Evolutionary conservation across 2,797 vertebrate genomes (phyloP).

Genomic region (Scleropages formosus): DNA sequence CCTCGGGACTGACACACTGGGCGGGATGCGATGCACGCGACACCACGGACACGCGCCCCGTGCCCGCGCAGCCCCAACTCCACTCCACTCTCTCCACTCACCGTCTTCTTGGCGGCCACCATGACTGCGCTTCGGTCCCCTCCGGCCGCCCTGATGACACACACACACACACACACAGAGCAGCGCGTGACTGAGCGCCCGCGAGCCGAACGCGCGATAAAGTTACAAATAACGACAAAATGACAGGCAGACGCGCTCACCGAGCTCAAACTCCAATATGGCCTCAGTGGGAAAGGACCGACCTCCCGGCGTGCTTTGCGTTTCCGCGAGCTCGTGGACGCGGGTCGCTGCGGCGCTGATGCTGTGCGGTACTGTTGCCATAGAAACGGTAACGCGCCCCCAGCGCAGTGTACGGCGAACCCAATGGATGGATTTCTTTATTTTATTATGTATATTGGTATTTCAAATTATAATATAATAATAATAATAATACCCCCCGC

Average conservation of each 20-base stretch:
- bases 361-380: too few species aligned
- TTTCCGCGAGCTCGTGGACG: not conserved
- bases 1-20: not conserved
- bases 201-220: too few species aligned
- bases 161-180: too few species aligned
- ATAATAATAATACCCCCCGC: too few species aligned
- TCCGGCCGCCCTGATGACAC: constrained; percentile 66
- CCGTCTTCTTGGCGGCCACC: constrained; percentile 98
- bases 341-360: too few species aligned
- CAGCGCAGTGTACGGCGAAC: too few species aligned
- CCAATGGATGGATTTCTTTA: too few species aligned
- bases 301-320: constrained; percentile 66
- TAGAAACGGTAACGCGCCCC: too few species aligned
- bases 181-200: too few species aligned
- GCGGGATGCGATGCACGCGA: not conserved
- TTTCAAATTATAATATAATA: too few species aligned
- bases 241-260: constrained; percentile 70
- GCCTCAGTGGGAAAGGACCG: constrained; percentile 82
- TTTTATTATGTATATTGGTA: too few species aligned
- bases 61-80: not conserved
- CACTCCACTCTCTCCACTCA: constrained; percentile 70
- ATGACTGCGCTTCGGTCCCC: constrained; percentile 75
- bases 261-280: constrained; percentile 75
- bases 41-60: constrained; percentile 65
- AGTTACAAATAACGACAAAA: not conserved